Percentiles rank a stretch among this genome's conserved stretches.
These are phyloP conservation scores for Colistium nudipinnis DNA, from an alignment of 2,113 vertebrate genomes.

Conservation along the genomic window DNA sequence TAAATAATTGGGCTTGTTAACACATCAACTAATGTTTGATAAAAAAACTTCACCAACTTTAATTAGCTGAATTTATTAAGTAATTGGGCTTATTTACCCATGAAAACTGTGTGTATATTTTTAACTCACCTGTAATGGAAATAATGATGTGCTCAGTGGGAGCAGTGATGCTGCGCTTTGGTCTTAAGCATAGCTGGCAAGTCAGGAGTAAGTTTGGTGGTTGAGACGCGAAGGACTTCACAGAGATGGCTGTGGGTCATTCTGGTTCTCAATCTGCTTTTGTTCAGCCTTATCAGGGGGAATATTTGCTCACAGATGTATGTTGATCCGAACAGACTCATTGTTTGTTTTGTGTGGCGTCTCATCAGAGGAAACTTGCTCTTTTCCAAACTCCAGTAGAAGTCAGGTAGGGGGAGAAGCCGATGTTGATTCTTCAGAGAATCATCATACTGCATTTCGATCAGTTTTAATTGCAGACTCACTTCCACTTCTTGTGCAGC, in stretches of 20 bases:
- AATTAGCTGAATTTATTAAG: background rate
- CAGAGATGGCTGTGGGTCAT: no score
- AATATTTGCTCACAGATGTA: no score
- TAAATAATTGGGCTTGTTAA: background rate
- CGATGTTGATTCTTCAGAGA: slow-evolving; percentile 2
- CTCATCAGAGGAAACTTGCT: no score
- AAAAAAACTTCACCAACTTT: slow-evolving; percentile 8
- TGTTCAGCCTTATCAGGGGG: no score
- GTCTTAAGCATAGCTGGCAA: background rate
- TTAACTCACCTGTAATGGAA: slow-evolving; percentile 22
- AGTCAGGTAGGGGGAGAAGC: background rate
- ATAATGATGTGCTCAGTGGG: background rate
- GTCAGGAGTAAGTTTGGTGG: background rate
- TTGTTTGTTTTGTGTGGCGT: no score
- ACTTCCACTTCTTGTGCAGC: background rate
- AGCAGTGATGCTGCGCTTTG: background rate
- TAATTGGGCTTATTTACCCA: background rate
- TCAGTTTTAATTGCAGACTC: slow-evolving; percentile 1
- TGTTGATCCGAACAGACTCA: no score
- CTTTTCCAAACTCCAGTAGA: background rate
- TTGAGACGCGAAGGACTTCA: background rate
- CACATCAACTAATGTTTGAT: background rate
- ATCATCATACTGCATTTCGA: slow-evolving; percentile 1
- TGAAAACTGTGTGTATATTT: slow-evolving; percentile 11
- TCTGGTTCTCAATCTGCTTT: no score